These are phyloP conservation scores for Geotrypetes seraphini DNA, from an alignment of 2,797 vertebrate genomes.

Conservation along the genomic window DNA sequence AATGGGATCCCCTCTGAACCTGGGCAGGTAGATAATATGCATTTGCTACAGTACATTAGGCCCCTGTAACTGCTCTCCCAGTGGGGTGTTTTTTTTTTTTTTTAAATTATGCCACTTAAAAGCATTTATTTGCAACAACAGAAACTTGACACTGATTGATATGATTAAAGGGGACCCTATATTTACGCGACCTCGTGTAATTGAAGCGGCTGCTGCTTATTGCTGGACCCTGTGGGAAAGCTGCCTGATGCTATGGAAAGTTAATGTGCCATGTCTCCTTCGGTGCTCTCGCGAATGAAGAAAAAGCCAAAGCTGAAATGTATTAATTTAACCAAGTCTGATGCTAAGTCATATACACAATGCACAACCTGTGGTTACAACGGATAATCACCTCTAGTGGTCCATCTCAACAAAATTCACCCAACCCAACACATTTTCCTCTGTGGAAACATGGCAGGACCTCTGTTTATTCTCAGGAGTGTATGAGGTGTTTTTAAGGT, in stretches of 20 bases:
- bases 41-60: conserved; percentile 4
- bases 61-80: conserved; percentile 7
- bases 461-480: too few species aligned
- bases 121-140: conserved; percentile 6
- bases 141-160: conserved; percentile 30
- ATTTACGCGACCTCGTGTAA: conserved; percentile 11
- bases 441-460: too few species aligned
- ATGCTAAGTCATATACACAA: too few species aligned
- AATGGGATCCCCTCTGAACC: not conserved
- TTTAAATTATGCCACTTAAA: conserved; percentile 19
- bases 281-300: not conserved
- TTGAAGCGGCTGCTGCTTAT: conserved; percentile 6
- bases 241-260: not conserved
- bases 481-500: too few species aligned
- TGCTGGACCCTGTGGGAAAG: conserved; percentile 12
- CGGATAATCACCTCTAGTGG: too few species aligned
- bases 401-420: too few species aligned
- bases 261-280: not conserved
- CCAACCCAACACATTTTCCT: too few species aligned
- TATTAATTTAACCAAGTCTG: not conserved
- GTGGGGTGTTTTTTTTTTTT: too few species aligned
- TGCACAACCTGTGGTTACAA: too few species aligned
- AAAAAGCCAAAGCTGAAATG: not conserved
- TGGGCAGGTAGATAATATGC: conserved; percentile 8
- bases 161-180: conserved; percentile 14